These are phyloP conservation scores for Oreohelix idahoensis DNA, from an alignment of 1,140 invertebrate species.

Conservation along the genomic window DNA sequence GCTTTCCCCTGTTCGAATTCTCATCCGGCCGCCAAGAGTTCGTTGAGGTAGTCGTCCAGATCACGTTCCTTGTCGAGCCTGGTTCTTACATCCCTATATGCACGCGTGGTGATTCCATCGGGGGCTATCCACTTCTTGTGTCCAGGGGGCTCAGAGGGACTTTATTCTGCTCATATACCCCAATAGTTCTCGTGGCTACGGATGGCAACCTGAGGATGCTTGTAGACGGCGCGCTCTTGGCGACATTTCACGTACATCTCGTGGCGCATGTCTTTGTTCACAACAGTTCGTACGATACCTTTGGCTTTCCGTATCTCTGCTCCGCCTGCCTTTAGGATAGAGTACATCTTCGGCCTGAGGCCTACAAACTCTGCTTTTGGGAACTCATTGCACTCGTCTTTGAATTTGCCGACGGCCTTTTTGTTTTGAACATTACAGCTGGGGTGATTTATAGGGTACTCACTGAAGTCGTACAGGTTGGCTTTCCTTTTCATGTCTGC, in stretches of 20 bases:
- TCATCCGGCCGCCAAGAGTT: no score
- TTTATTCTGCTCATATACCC: background rate
- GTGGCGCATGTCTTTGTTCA: background rate
- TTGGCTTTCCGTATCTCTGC: background rate
- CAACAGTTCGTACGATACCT: background rate
- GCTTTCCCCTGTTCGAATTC: no score
- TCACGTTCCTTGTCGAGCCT: background rate
- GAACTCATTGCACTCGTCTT: slow-evolving; percentile 73
- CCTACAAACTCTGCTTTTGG: background rate
- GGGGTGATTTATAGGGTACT: slow-evolving; percentile 52
- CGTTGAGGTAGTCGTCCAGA: background rate
- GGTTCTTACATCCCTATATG: background rate
- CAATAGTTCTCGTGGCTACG: background rate
- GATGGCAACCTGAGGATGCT: background rate
- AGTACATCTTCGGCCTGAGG: slow-evolving; percentile 5
- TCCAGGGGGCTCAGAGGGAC: background rate
- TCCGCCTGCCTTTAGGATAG: background rate
- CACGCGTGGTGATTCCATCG: background rate
- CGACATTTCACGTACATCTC: background rate
- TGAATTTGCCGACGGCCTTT: slow-evolving; percentile 75
- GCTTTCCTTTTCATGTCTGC: slow-evolving; percentile 62
- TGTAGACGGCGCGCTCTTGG: background rate
- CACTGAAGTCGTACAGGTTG: slow-evolving; percentile 46
- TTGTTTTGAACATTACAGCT: slow-evolving; percentile 67
- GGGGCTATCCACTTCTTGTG: background rate